Evolutionary conservation across 2,113 vertebrate species (phyloP).

Genomic region (Syngnathoides biaculeatus): DNA sequence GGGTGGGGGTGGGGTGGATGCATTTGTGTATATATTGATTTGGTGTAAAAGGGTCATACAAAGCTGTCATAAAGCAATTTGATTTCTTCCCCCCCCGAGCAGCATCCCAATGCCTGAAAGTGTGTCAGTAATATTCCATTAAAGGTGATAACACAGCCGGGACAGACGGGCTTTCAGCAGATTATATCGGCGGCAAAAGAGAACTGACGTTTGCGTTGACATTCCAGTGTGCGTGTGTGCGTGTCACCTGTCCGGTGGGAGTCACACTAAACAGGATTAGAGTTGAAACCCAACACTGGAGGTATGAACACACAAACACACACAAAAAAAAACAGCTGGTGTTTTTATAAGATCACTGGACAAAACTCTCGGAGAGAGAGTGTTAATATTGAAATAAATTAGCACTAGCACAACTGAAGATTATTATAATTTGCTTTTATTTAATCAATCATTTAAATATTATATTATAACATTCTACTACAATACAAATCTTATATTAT

Average conservation of each 20-base stretch:
- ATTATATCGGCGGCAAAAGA: slow-evolving; percentile 49
- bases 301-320: slow-evolving; percentile 13
- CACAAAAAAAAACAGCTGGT: not conserved
- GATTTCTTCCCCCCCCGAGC: slow-evolving; percentile 19
- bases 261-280: slow-evolving; percentile 45
- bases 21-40: not conserved
- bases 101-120: slow-evolving; percentile 21
- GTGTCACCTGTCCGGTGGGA: slow-evolving; percentile 45
- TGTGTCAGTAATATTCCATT: slow-evolving; percentile 64
- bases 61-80: slow-evolving; percentile 10
- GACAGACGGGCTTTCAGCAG: slow-evolving; percentile 55
- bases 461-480: no score
- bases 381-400: no score
- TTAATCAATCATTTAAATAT: no score
- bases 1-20: not conserved
- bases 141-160: slow-evolving; percentile 66
- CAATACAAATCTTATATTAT: no score
- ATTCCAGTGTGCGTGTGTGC: not conserved
- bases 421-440: no score
- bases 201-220: slow-evolving; percentile 33
- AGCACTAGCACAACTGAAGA: no score
- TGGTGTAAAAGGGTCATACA: not conserved
- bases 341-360: not conserved
- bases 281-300: slow-evolving; percentile 11
- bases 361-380: no score